Conservation (phyloP, 2,797 vertebrate genomes). For the Balearica regulorum region DNA sequence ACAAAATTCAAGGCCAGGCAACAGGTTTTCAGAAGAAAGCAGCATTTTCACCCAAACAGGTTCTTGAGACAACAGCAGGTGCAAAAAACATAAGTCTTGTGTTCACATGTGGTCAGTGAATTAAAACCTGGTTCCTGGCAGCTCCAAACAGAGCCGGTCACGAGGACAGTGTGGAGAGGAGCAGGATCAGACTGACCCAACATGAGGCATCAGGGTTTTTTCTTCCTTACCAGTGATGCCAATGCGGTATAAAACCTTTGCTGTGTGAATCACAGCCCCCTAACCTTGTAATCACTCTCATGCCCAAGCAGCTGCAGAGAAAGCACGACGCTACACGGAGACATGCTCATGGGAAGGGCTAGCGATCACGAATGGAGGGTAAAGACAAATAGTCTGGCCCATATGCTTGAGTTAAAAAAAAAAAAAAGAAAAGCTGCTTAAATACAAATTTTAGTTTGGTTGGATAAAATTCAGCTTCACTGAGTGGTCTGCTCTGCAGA, state of each 20-base stretch:
- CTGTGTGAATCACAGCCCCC: neutral
- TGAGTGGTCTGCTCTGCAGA: neutral
- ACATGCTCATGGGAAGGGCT: neutral
- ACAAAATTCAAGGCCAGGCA: neutral
- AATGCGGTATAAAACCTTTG: neutral
- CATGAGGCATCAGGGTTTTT: rapidly evolving
- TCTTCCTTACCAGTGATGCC: neutral
- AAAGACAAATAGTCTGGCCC: neutral
- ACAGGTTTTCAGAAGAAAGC: neutral
- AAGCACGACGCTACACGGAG: neutral
- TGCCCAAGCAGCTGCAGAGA: neutral
- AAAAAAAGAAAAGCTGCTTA: neutral
- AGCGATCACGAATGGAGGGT: rapidly evolving
- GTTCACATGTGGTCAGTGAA: neutral
- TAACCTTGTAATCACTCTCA: neutral
- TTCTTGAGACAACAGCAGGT: neutral
- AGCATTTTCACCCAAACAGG: neutral
- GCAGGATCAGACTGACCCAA: neutral
- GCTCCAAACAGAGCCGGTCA: neutral
- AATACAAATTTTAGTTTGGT: neutral
- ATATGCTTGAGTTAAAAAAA: neutral
- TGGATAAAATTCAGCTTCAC: neutral
- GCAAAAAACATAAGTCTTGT: neutral
- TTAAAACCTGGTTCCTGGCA: neutral
- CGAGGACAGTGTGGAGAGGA: rapidly evolving